A percentile compares a stretch with the other conserved stretches of the same genome.
Conservation (phyloP, 2,888 invertebrate genomes). For the Gymnocheta viridis region DNA sequence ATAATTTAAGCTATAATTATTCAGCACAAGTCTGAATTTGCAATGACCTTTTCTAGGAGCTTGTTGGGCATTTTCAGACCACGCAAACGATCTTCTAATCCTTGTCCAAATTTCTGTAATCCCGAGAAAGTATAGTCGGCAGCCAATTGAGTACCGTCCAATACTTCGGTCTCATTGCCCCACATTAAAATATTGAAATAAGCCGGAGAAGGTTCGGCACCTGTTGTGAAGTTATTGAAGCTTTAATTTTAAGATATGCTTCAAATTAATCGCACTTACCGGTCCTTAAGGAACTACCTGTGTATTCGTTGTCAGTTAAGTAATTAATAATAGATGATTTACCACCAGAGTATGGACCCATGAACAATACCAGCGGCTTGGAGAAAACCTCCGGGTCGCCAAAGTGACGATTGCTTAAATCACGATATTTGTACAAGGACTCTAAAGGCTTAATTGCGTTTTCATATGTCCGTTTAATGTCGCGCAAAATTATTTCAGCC, state of each 20-base stretch:
- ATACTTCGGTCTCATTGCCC: slow-evolving; percentile 91
- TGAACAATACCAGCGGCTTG: slow-evolving; percentile 94
- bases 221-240: slow-evolving; percentile 81
- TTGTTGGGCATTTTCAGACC: slow-evolving; percentile 91
- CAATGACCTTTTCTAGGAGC: slow-evolving; percentile 91
- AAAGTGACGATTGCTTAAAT: slow-evolving; percentile 94
- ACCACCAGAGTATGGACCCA: slow-evolving; percentile 98
- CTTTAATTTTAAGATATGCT: background rate
- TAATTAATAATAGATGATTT: slow-evolving; percentile 97
- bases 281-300: slow-evolving; percentile 91
- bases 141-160: slow-evolving; percentile 96
- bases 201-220: slow-evolving; percentile 96
- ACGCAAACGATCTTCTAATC: slow-evolving; percentile 92
- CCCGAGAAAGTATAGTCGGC: slow-evolving; percentile 97
- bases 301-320: slow-evolving; percentile 92
- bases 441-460: slow-evolving; percentile 94
- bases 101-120: slow-evolving; percentile 97
- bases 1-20: background rate
- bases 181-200: slow-evolving; percentile 96
- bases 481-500: slow-evolving; percentile 90
- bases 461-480: slow-evolving; percentile 93
- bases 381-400: slow-evolving; percentile 97
- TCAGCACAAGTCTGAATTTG: background rate
- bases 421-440: slow-evolving; percentile 94
- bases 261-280: slow-evolving; percentile 83